phyloP scores from a whole-genome alignment of 2,113 vertebrate genomes.

The Podarcis cretensis region DNA sequence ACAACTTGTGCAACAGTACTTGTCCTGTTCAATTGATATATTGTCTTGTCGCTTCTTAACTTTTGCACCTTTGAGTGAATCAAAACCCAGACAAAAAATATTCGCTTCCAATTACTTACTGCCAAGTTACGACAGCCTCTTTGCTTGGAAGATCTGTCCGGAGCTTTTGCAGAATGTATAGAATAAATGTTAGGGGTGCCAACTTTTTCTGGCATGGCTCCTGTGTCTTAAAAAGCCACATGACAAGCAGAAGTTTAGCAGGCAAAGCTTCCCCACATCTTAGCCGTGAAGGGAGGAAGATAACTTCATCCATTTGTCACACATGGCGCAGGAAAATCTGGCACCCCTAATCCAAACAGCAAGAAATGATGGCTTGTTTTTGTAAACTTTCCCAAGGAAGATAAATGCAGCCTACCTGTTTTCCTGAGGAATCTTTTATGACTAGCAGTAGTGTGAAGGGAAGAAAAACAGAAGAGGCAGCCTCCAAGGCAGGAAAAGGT shows the following conservation, averaged over 20 bases:
- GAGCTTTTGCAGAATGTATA: not conserved
- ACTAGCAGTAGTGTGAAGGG: not conserved
- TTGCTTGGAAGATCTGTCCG: not conserved
- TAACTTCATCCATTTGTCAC: not conserved
- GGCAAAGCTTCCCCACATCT: not conserved
- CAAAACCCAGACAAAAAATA: not conserved
- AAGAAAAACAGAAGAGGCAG: not conserved
- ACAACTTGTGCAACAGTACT: not conserved
- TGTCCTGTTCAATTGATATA: not conserved
- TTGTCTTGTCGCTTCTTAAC: not conserved
- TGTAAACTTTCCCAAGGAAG: not conserved
- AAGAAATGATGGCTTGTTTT: accelerated
- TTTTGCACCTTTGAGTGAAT: not conserved
- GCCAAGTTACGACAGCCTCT: not conserved
- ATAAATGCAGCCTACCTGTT: not conserved
- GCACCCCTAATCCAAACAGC: not conserved
- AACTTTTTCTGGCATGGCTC: not conserved
- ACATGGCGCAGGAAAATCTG: not conserved
- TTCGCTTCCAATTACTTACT: not conserved
- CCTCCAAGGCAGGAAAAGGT: not conserved
- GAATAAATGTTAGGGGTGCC: not conserved
- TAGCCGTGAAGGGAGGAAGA: no score
- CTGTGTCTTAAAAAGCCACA: not conserved
- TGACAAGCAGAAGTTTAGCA: not conserved
- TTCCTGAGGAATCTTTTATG: not conserved